Base-by-base conservation (phyloP, 2,797 vertebrate genomes). In the Adelosebastes latens region DNA sequence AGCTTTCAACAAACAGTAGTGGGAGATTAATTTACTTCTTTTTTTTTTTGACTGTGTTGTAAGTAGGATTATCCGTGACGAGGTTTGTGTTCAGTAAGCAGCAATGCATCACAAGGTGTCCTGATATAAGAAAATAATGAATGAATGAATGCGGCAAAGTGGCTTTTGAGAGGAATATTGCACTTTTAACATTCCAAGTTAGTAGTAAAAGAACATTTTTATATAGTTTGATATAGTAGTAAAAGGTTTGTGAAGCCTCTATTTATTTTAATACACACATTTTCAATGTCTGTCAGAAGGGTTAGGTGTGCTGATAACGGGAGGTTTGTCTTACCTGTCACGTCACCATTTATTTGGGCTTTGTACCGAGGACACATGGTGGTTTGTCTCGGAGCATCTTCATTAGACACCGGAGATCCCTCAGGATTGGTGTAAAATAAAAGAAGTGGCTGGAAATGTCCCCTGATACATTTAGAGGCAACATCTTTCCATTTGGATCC, bases 401-500 rank as follows among this genome's bases (percentile, higher is more conserved):
- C 98, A 63, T 96, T 97, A 27, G 98, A 97, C 39, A 99, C 96
- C 1, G 98, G 96, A 7, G 96, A 96, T 75, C 98, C 99, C 68
- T 98, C 97, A 2, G 98, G 98, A 90, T 99, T 98, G 46, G 98
- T 97, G 71, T 99, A 99, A 92, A 99, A 99, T 58, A 99, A 89
- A 75, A 99, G 95, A 83, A 99, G 95, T 0, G 99, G 99, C 91
- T 99, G 98, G 87, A 98, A 99, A 93, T 99, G 98, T 87, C 98
- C 97, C 18, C 97, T 96, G 89, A 97, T 95, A 69, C 99, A 99
- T 92, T 98, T 98, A 59, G 98, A 97, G 31, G 97, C 96, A 34
- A 99, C 99, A 6, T 99, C 99, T 91, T 99, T 99, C 99, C 98
- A 99, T 89, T 97, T 97, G 25, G 97, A 96, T 74, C 99, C 98